Conservation (phyloP, 2,113 vertebrate species). For the Sinocyclocheilus rhinocerous region DNA sequence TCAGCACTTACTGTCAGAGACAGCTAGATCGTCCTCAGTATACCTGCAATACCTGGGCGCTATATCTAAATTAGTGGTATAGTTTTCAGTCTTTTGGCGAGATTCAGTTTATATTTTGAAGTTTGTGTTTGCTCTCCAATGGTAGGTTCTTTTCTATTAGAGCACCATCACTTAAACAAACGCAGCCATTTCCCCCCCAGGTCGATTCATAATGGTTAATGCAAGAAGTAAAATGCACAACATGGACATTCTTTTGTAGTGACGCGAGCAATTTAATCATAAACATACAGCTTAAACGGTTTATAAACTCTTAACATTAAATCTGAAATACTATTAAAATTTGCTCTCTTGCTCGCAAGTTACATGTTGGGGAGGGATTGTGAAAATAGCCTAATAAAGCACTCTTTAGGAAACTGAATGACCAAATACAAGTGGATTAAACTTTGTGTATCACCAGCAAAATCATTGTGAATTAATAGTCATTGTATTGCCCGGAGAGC, state of each 20-base stretch:
- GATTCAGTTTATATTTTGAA: neutral
- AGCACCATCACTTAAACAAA: no score
- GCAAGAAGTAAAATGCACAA: neutral
- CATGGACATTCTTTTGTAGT: neutral
- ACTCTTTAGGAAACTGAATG: neutral
- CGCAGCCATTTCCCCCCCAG: no score
- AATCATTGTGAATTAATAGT: no score
- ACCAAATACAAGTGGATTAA: neutral
- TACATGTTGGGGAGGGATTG: neutral
- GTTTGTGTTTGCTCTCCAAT: neutral
- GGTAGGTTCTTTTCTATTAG: neutral
- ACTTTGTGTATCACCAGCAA: neutral
- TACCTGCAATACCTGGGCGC: neutral
- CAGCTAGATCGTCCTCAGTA: neutral
- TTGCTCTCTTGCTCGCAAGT: neutral
- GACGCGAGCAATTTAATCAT: no score
- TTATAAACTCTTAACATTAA: neutral
- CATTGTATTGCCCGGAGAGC: no score
- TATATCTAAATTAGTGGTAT: neutral
- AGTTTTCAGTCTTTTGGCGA: neutral
- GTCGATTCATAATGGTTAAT: no score
- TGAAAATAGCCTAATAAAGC: neutral
- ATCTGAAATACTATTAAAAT: neutral
- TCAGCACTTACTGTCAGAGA: neutral
- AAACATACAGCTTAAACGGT: neutral